phyloP scores from a whole-genome alignment of 35 echinoderm and acorn worm genomes.

The Ophioderma brevispina region DNA sequence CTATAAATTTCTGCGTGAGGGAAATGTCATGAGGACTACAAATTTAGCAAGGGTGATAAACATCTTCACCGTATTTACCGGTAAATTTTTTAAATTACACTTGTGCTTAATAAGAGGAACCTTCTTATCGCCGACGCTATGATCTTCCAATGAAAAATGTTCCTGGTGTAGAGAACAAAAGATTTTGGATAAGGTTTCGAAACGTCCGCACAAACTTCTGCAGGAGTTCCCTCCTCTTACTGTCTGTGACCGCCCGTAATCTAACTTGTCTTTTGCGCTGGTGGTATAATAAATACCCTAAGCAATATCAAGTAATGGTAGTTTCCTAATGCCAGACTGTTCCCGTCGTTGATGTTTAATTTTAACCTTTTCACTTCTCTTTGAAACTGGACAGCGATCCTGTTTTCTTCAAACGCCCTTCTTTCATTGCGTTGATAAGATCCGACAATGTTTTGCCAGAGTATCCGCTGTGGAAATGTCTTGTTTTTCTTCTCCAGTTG shows the following conservation, averaged over 20 bases:
- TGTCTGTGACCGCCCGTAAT: slow-evolving; percentile 5
- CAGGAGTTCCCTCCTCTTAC: not conserved
- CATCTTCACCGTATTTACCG: slow-evolving; percentile 22
- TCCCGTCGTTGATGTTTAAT: not conserved
- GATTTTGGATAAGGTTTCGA: slow-evolving; percentile 20
- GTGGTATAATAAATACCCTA: not conserved
- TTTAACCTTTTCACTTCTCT: slow-evolving; percentile 20
- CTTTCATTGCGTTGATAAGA: not conserved
- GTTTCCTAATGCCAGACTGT: slow-evolving; percentile 2
- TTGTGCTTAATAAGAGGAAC: slow-evolving; percentile 51
- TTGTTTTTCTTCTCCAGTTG: not conserved
- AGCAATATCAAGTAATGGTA: not conserved
- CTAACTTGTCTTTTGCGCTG: not conserved
- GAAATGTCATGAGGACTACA: slow-evolving; percentile 52
- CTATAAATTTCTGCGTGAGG: slow-evolving; percentile 55
- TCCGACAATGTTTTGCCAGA: slow-evolving; percentile 5
- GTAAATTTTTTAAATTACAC: slow-evolving; percentile 19
- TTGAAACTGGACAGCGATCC: slow-evolving; percentile 4
- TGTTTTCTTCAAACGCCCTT: not conserved
- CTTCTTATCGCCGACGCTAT: slow-evolving; percentile 43
- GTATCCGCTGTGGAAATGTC: slow-evolving; percentile 15
- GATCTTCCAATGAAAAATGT: slow-evolving; percentile 60
- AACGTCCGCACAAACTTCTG: not conserved
- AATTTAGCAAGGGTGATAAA: slow-evolving; percentile 14
- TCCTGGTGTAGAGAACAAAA: slow-evolving; percentile 53